These are phyloP conservation scores for Hydrolagus affinis DNA, from an alignment of 2,113 vertebrate genomes.

Conservation along the genomic window DNA sequence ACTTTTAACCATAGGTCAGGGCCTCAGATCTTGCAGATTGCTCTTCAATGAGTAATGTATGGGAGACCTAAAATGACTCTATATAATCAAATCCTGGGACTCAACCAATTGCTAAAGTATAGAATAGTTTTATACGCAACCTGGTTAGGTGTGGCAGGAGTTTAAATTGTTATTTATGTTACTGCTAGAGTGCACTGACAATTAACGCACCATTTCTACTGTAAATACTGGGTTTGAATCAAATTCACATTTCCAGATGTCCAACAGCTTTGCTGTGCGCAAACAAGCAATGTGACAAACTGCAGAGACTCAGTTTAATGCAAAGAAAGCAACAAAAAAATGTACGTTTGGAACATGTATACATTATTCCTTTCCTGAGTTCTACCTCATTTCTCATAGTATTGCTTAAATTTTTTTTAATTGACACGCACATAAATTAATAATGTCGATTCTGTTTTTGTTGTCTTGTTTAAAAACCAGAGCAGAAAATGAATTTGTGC, in stretches of 20 bases:
- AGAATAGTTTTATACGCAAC: not conserved
- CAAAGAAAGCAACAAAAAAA: no score
- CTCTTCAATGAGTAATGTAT: not conserved
- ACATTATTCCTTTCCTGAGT: not conserved
- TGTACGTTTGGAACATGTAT: no score
- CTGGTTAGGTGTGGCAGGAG: slow-evolving; percentile 23
- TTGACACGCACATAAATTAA: slow-evolving; percentile 13
- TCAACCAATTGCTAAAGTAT: not conserved
- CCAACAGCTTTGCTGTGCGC: slow-evolving; percentile 4
- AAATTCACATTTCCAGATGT: slow-evolving; percentile 15
- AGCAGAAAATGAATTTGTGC: slow-evolving; percentile 12
- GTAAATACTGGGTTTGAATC: slow-evolving; percentile 23
- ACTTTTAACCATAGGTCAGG: not conserved
- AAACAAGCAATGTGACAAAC: slow-evolving; percentile 1
- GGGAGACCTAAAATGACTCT: not conserved
- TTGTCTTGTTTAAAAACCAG: slow-evolving; percentile 19
- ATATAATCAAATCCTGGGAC: not conserved
- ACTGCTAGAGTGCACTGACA: not conserved
- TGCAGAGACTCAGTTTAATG: slow-evolving; percentile 9
- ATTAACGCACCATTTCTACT: slow-evolving; percentile 10
- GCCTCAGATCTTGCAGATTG: not conserved
- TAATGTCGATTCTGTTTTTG: slow-evolving; percentile 4
- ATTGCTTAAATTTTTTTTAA: not conserved
- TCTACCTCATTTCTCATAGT: slow-evolving; percentile 7
- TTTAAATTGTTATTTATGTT: slow-evolving; percentile 19